phyloP scores from a whole-genome alignment of 2,113 vertebrate species.

The Ia io region DNA sequence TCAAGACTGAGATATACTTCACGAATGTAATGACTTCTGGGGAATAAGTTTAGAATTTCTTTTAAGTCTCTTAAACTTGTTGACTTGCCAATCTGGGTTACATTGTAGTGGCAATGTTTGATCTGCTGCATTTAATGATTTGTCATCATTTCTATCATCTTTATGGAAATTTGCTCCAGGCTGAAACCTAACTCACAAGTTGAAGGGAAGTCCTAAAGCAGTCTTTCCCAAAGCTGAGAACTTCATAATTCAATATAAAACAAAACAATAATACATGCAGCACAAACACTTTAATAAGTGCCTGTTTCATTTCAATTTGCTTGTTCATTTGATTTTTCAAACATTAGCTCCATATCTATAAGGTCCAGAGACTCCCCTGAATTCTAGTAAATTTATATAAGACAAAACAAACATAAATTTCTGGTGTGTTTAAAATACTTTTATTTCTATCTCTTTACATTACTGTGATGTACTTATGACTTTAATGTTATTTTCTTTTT shows the following conservation, averaged over 20 bases:
- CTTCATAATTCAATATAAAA: slow-evolving; percentile 21
- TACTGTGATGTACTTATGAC: not conserved
- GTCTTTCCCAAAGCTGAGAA: not conserved
- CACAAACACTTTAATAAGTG: slow-evolving; percentile 3
- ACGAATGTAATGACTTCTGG: slow-evolving; percentile 65
- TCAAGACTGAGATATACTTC: slow-evolving; percentile 72
- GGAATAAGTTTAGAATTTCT: slow-evolving; percentile 64
- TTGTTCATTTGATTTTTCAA: not conserved
- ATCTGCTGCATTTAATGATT: slow-evolving; percentile 60
- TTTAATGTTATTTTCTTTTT: not conserved
- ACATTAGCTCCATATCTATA: not conserved
- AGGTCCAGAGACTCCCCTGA: not conserved
- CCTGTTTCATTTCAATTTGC: not conserved
- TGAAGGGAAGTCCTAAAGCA: not conserved
- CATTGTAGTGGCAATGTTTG: slow-evolving; percentile 38
- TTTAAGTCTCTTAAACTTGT: slow-evolving; percentile 60
- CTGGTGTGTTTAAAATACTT: not conserved
- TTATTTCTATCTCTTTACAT: not conserved
- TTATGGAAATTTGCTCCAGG: slow-evolving; percentile 26
- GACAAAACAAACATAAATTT: not conserved
- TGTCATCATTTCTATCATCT: slow-evolving; percentile 60
- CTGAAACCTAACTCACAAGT: not conserved
- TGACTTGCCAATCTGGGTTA: slow-evolving; percentile 55
- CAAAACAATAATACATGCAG: slow-evolving; percentile 7
- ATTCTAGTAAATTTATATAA: not conserved